Conservation (phyloP, 1,140 invertebrate genomes). For the Laupala kohalensis region DNA sequence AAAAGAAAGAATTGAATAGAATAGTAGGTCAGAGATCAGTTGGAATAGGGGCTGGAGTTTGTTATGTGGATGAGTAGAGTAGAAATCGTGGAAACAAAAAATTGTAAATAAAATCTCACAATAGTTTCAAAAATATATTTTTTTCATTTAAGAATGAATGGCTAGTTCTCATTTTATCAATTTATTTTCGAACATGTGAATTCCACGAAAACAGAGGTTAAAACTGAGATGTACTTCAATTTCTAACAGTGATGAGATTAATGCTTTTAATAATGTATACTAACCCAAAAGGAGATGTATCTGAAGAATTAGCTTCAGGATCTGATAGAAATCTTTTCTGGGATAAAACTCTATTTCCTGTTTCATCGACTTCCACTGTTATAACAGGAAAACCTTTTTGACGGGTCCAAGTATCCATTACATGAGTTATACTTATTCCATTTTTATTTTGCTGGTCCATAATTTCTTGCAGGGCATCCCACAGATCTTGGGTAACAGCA, state of each 20-base stretch:
- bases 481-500: constrained; percentile 68
- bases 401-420: constrained; percentile 86
- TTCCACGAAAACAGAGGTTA: too few relatives aligned
- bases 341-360: constrained; percentile 41
- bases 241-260: neutral
- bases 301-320: constrained; percentile 33
- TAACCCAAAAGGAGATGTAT: constrained; percentile 1
- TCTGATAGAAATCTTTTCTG: constrained; percentile 63
- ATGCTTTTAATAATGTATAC: constrained; percentile 2
- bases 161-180: too few relatives aligned
- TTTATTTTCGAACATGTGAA: too few relatives aligned
- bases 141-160: too few relatives aligned
- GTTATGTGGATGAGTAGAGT: too few relatives aligned
- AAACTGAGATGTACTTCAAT: neutral
- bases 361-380: constrained; percentile 36
- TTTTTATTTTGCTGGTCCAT: constrained; percentile 1
- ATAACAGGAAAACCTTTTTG: constrained; percentile 87
- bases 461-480: constrained; percentile 42
- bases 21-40: too few relatives aligned
- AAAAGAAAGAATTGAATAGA: too few relatives aligned
- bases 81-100: too few relatives aligned
- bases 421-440: constrained; percentile 41
- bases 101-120: too few relatives aligned
- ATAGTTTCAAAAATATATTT: too few relatives aligned
- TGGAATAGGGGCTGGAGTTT: too few relatives aligned